Evolutionary conservation across 2,113 vertebrate species (phyloP), one percentile per base, ranked within the genome.

Genomic region (Myrmecobius fasciatus): DNA sequence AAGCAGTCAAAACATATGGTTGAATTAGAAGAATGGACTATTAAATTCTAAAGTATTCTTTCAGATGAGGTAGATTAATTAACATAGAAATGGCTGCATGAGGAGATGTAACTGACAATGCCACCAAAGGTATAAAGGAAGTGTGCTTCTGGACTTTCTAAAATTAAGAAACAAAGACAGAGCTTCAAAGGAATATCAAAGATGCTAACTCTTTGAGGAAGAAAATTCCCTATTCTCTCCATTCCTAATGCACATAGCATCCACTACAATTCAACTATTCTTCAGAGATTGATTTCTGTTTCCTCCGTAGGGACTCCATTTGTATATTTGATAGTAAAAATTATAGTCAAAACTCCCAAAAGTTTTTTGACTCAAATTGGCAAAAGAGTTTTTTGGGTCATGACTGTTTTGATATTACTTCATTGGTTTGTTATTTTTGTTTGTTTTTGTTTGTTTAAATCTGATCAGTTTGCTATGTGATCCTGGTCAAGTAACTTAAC

Each of bases 1-100:
- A 90, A 48, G 89, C 25, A 90, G 89, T 90, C 89, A 90, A 90
- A 90, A 90, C 25, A 90, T 51, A 90, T 47, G 89, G 46, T 90
- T 90, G 10, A 90, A 90, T 90, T 90, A 90, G 6, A 90, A 90
- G 47, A 90, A 48, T 51, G 47, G 26, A 47, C 28, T 47, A 8
- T 49, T 90, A 47, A 47, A 49, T 25, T 49, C 24, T 89, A 89
- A 89, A 89, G 47, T 28, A 25, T 26, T 49, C 48, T 90, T 90
- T 47, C 47, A 49, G 89, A 28, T 49, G 25, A 90, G 28, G 46
- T 49, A 49, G 25, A 28, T 90, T 90, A 90, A 51, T 90, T 49
- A 90, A 49, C 47, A 90, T 31, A 26, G 25, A 90, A 49, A 49
- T 10, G 10, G 2, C 28, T 26, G 47, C 48, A 28, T 47, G 47